phyloP scores from a whole-genome alignment of 64 coral and sea anemone genomes.

The Hydrozoanthus tunicans region DNA sequence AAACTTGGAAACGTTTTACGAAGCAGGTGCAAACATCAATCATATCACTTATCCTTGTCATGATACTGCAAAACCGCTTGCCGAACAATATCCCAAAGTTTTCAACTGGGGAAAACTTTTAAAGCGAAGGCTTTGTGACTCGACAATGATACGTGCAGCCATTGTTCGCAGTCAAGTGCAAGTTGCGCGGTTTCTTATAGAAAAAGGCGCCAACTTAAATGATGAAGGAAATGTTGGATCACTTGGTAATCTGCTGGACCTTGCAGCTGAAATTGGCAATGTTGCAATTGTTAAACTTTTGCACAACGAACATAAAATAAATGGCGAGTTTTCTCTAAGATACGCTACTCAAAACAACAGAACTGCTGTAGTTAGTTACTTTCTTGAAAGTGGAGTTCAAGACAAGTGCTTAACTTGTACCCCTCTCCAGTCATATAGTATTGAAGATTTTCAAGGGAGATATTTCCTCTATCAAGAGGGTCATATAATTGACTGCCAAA shows the following conservation, averaged over 20 bases:
- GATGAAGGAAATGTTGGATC: not conserved
- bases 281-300: not conserved
- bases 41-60: not conserved
- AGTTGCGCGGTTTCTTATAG: not conserved
- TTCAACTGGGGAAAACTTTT: constrained; percentile 17
- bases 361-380: not conserved
- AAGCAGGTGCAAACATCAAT: constrained; percentile 17
- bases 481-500: not conserved
- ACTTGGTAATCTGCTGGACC: not conserved
- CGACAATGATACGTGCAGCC: constrained; percentile 17
- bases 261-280: not conserved
- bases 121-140: not conserved
- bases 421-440: not conserved
- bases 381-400: not conserved
- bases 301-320: not conserved
- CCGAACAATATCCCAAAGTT: not conserved
- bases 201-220: not conserved
- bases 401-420: not conserved
- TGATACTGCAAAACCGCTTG: not conserved
- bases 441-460: not conserved
- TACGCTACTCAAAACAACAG: too few species aligned
- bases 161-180: not conserved
- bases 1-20: constrained; percentile 1
- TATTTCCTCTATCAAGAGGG: not conserved
- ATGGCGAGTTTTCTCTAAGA: not conserved